Conservation (phyloP, 2,113 vertebrate species). For the Charina bottae region DNA sequence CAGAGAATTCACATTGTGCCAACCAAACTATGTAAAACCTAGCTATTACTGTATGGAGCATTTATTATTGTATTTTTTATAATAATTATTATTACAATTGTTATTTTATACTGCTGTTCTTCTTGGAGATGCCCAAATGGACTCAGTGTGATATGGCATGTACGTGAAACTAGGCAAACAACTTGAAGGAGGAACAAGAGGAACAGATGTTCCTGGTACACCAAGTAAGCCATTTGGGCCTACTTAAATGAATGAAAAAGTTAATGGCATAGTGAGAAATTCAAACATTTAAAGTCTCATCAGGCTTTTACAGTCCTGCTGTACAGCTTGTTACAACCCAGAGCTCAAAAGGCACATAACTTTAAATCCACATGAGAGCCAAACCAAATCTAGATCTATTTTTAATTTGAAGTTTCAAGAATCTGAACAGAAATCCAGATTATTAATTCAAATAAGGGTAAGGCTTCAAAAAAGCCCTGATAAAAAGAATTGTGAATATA, state of each 20-base stretch:
- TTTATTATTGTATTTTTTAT: background rate
- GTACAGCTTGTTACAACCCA: background rate
- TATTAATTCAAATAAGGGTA: background rate
- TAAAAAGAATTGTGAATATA: background rate
- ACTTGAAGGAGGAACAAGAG: background rate
- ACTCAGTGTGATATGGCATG: background rate
- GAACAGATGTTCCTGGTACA: slow-evolving; percentile 6
- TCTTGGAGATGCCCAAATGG: background rate
- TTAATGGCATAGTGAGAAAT: slow-evolving; percentile 18
- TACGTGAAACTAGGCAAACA: background rate
- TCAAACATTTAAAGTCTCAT: slow-evolving; percentile 11
- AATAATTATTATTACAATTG: background rate
- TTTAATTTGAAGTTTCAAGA: background rate
- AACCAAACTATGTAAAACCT: background rate
- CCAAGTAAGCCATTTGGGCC: slow-evolving; percentile 8
- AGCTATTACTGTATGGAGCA: background rate
- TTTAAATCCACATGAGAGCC: background rate
- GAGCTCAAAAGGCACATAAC: slow-evolving; percentile 14
- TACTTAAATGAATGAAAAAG: slow-evolving; percentile 23
- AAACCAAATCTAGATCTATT: background rate
- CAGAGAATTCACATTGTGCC: background rate
- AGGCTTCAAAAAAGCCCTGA: background rate
- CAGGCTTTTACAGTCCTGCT: background rate
- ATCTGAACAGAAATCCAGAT: background rate
- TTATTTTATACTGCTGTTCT: background rate